These are phyloP conservation scores for Antheraea mylitta DNA, from an alignment of 1,140 invertebrate genomes.

Conservation along the genomic window DNA sequence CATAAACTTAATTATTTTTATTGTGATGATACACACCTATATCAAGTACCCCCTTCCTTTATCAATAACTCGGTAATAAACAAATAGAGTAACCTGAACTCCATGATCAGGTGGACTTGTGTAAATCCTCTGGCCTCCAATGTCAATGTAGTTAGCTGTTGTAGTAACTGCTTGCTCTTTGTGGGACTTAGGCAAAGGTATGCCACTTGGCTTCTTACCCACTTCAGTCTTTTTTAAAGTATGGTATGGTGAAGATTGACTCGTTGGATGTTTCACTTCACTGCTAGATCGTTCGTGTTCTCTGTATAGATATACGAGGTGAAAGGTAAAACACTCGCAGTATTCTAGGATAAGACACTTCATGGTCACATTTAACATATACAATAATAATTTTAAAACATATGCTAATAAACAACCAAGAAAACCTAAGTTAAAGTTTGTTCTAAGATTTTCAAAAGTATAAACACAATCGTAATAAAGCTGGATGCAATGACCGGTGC, in stretches of 20 bases:
- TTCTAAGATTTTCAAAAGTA: too few species aligned
- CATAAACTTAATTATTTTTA: too few species aligned
- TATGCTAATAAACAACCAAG: too few species aligned
- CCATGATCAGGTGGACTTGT: constrained; percentile 72
- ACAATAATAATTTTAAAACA: too few species aligned
- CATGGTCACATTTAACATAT: too few species aligned
- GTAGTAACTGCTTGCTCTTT: constrained; percentile 63
- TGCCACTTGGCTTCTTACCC: constrained; percentile 71
- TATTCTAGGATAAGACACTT: too few species aligned
- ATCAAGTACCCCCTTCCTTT: too few species aligned
- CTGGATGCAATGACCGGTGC: too few species aligned
- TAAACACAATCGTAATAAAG: too few species aligned
- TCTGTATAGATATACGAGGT: constrained; percentile 31
- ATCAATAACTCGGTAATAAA: not conserved
- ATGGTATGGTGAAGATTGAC: constrained; percentile 74
- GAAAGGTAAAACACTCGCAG: too few species aligned
- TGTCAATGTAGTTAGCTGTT: constrained; percentile 68
- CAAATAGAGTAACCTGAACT: constrained; percentile 58
- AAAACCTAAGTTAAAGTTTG: too few species aligned
- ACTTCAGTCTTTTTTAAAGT: constrained; percentile 62
- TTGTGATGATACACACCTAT: too few species aligned
- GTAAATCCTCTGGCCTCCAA: constrained; percentile 72
- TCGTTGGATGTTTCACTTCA: constrained; percentile 68
- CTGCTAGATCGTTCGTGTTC: constrained; percentile 71
- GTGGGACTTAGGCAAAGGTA: constrained; percentile 67